Conservation (phyloP, 2,888 invertebrate genomes). For the Drosophila siamana region DNA sequence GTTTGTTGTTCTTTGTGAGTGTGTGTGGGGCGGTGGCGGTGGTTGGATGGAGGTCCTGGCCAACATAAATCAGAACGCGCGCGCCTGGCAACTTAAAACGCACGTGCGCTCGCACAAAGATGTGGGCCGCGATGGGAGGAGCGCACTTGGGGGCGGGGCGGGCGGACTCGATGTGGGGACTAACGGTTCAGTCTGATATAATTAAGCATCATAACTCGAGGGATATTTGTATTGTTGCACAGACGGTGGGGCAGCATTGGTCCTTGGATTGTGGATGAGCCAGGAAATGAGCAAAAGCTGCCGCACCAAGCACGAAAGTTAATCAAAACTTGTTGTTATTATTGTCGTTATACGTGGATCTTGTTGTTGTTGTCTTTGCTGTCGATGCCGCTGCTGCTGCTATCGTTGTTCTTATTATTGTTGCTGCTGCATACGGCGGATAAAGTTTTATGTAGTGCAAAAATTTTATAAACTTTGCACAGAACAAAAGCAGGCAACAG, state of each 20-base stretch:
- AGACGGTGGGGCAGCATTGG: background rate
- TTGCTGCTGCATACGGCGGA: slow-evolving; percentile 41
- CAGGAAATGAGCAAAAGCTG: slow-evolving; percentile 70
- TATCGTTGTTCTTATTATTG: background rate
- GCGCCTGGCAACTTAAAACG: slow-evolving; percentile 67
- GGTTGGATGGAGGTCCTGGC: slow-evolving; percentile 12
- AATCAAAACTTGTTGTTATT: slow-evolving; percentile 62
- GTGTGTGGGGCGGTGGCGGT: background rate
- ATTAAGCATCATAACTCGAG: slow-evolving; percentile 77
- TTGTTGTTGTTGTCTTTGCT: slow-evolving; percentile 12
- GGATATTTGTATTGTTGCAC: slow-evolving; percentile 62
- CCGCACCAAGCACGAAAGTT: slow-evolving; percentile 60
- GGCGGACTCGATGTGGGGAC: slow-evolving; percentile 43
- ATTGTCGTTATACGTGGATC: slow-evolving; percentile 4
- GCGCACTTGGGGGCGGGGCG: background rate
- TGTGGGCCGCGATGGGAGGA: background rate
- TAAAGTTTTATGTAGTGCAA: slow-evolving; percentile 72
- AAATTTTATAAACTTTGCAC: slow-evolving; percentile 56
- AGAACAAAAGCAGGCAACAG: slow-evolving; percentile 44
- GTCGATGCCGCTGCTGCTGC: slow-evolving; percentile 22
- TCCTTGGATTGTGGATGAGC: slow-evolving; percentile 34
- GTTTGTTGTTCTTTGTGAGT: slow-evolving; percentile 23
- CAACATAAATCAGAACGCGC: slow-evolving; percentile 62
- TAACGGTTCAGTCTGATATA: slow-evolving; percentile 64
- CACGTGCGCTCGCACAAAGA: slow-evolving; percentile 56